A percentile compares a stretch with the other conserved stretches of the same genome.
These are phyloP conservation scores for Xiphophorus couchianus DNA, from an alignment of 2,113 vertebrate genomes.

Conservation along the genomic window DNA sequence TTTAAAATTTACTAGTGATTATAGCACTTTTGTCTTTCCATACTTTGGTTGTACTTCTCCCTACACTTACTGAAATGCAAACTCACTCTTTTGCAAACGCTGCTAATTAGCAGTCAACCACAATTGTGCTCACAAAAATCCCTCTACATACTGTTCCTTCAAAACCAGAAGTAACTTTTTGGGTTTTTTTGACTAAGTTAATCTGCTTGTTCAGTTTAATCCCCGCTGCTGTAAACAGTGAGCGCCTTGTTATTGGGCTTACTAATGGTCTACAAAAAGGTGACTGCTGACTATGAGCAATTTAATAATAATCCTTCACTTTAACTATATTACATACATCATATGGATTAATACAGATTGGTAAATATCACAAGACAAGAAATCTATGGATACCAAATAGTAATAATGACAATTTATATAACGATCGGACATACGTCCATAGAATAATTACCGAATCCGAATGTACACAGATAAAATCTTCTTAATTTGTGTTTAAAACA, in stretches of 20 bases:
- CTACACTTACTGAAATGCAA: neutral
- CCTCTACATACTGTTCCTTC: neutral
- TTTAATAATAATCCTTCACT: neutral
- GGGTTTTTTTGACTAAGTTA: slow-evolving; percentile 15
- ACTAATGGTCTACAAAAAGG: neutral
- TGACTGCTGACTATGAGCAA: neutral
- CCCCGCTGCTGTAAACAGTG: slow-evolving; percentile 22
- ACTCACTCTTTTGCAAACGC: neutral
- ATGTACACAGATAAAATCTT: too few species aligned
- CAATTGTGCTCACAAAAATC: neutral
- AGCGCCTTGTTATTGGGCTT: slow-evolving; percentile 11
- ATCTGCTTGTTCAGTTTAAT: slow-evolving; percentile 27
- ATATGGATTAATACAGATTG: neutral
- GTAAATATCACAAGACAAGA: neutral
- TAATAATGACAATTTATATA: too few species aligned
- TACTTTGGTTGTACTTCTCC: neutral
- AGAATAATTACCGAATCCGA: too few species aligned
- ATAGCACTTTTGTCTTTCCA: neutral
- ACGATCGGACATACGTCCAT: too few species aligned
- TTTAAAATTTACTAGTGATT: neutral
- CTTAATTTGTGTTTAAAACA: too few species aligned
- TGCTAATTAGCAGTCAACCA: neutral
- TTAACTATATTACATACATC: neutral
- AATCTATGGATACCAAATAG: too few species aligned
- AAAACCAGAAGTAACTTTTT: neutral